phyloP scores from a whole-genome alignment of 2,888 invertebrate species.

The Pseudococcus viburni region DNA sequence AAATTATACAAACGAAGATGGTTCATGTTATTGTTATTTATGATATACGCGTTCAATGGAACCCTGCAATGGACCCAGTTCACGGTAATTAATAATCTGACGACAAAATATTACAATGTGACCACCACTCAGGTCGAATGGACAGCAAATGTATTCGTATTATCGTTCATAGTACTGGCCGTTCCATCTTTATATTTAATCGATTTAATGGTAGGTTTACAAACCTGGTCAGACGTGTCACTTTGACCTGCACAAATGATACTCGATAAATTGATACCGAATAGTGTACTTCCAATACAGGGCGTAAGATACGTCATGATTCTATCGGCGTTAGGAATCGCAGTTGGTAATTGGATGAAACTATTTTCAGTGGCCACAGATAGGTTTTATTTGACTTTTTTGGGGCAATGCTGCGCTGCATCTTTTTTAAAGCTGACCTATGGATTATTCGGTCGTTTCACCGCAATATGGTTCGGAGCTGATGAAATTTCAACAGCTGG shows the following conservation, averaged over 20 bases:
- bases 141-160: constrained; percentile 99
- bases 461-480: constrained; percentile 98
- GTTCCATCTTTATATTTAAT: constrained; percentile 97
- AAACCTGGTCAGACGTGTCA: background rate
- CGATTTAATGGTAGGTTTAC: constrained; percentile 86
- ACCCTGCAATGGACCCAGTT: constrained; percentile 98
- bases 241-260: background rate
- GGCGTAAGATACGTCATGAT: constrained; percentile 87
- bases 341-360: constrained; percentile 91
- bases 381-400: constrained; percentile 89
- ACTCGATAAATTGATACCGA: background rate
- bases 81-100: constrained; percentile 90
- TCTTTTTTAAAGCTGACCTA: constrained; percentile 93
- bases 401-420: constrained; percentile 90
- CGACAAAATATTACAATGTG: constrained; percentile 83
- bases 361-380: constrained; percentile 88
- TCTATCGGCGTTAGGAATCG: constrained; percentile 88
- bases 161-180: constrained; percentile 95
- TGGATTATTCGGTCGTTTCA: constrained; percentile 91
- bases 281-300: constrained; percentile 72
- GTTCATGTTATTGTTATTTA: constrained; percentile 88
- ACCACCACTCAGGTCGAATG: constrained; percentile 85
- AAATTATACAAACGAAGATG: constrained; percentile 85
- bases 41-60: constrained; percentile 90
- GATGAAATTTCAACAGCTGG: constrained; percentile 97